These are phyloP conservation scores for Amphilophus citrinellus DNA, from an alignment of 2,113 vertebrate species.

Conservation along the genomic window DNA sequence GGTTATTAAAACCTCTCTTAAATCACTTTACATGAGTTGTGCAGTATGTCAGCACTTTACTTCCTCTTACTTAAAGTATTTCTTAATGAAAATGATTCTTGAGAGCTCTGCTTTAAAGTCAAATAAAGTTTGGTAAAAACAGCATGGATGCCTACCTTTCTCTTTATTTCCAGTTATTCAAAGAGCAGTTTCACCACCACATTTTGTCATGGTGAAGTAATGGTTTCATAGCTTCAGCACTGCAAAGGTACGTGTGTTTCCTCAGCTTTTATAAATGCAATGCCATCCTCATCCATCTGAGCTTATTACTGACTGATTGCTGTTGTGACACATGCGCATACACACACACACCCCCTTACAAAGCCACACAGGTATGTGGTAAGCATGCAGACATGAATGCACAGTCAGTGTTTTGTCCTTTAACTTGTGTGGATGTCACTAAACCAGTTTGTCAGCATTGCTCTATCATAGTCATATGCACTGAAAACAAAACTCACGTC, in stretches of 20 bases:
- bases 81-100: background rate
- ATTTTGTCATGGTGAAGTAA: rapidly evolving
- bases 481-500: background rate
- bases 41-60: background rate
- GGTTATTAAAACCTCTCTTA: background rate
- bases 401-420: background rate
- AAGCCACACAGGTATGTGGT: background rate
- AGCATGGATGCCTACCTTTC: background rate
- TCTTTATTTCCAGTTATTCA: background rate
- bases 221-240: background rate
- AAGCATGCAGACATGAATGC: background rate
- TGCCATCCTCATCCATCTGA: constrained; percentile 2
- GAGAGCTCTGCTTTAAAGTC: background rate
- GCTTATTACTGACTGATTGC: background rate
- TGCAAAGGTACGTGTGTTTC: background rate
- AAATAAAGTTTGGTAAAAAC: background rate
- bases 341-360: constrained; percentile 6
- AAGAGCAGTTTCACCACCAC: background rate
- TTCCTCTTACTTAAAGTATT: background rate
- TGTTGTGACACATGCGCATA: background rate
- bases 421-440: background rate
- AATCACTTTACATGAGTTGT: background rate
- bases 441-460: constrained; percentile 63
- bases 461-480: background rate
- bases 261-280: background rate